A percentile compares a stretch with the other conserved stretches of the same genome.
Conservation (phyloP, 1,140 invertebrate genomes). For the Aphaenogaster floridana region DNA sequence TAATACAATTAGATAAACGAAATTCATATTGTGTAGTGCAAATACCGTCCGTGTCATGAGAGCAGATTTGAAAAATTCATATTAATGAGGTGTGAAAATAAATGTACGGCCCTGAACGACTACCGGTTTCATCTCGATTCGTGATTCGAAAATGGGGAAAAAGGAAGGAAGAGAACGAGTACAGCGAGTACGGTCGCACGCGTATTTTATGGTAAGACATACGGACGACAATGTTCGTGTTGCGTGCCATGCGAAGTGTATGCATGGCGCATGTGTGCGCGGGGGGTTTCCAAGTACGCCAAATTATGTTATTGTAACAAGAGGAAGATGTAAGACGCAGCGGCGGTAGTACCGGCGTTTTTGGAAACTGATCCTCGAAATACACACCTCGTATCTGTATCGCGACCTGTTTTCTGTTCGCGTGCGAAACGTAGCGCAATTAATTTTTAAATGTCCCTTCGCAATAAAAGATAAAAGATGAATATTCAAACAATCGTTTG, state of each 20-base stretch:
- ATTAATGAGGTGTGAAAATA: slow-evolving; percentile 42
- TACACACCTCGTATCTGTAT: slow-evolving; percentile 31
- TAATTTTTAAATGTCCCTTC: slow-evolving; percentile 33
- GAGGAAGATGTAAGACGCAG: slow-evolving; percentile 48
- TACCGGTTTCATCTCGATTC: slow-evolving; percentile 53
- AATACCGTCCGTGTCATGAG: not conserved
- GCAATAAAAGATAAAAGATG: not conserved
- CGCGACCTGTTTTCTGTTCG: not conserved
- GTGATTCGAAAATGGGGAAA: slow-evolving; percentile 34
- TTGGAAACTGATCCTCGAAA: slow-evolving; percentile 7
- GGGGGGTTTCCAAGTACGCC: slow-evolving; percentile 45
- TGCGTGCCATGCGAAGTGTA: slow-evolving; percentile 67
- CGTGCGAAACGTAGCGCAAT: slow-evolving; percentile 17
- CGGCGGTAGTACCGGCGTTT: not conserved
- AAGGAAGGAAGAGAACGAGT: slow-evolving; percentile 37
- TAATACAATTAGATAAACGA: not conserved
- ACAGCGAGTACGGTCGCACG: slow-evolving; percentile 30
- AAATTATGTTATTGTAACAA: slow-evolving; percentile 68
- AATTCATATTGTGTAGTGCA: not conserved
- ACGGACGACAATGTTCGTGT: slow-evolving; percentile 37
- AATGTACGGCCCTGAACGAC: slow-evolving; percentile 37
- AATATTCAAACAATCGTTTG: not conserved
- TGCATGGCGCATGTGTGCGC: slow-evolving; percentile 32
- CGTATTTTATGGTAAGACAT: slow-evolving; percentile 10
- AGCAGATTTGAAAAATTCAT: not conserved